phyloP scores from a whole-genome alignment of 2,797 vertebrate species.

The Choloepus didactylus region DNA sequence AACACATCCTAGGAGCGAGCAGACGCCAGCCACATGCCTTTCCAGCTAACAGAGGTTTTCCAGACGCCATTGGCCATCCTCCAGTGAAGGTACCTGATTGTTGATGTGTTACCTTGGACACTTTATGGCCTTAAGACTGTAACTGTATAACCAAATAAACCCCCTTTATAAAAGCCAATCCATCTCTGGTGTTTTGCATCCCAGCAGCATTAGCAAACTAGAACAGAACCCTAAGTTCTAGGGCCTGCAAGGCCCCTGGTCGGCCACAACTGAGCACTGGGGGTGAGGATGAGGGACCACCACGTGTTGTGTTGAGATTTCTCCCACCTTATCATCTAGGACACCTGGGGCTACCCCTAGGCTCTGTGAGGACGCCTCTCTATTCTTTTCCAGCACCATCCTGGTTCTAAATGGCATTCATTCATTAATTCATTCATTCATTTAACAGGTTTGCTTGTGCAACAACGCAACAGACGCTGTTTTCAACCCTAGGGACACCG shows the following conservation, averaged over 20 bases:
- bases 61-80: too few species aligned
- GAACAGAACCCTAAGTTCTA: too few species aligned
- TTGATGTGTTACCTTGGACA: too few species aligned
- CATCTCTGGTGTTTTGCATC: too few species aligned
- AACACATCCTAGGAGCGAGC: too few species aligned
- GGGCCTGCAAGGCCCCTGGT: neutral
- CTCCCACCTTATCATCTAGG: neutral
- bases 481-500: neutral
- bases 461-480: neutral
- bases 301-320: neutral
- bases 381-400: neutral
- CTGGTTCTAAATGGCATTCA: neutral
- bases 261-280: neutral
- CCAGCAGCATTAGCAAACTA: too few species aligned
- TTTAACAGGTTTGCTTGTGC: neutral
- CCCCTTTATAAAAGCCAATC: too few species aligned
- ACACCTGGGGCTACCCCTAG: neutral
- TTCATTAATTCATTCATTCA: neutral
- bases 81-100: too few species aligned
- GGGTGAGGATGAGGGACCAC: rapidly evolving
- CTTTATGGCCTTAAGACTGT: too few species aligned
- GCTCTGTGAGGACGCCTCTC: neutral
- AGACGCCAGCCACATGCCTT: too few species aligned
- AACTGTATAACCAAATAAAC: too few species aligned
- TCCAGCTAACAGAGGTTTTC: too few species aligned